phyloP scores from a whole-genome alignment of 2,113 vertebrate species.

The Columbina picui region DNA sequence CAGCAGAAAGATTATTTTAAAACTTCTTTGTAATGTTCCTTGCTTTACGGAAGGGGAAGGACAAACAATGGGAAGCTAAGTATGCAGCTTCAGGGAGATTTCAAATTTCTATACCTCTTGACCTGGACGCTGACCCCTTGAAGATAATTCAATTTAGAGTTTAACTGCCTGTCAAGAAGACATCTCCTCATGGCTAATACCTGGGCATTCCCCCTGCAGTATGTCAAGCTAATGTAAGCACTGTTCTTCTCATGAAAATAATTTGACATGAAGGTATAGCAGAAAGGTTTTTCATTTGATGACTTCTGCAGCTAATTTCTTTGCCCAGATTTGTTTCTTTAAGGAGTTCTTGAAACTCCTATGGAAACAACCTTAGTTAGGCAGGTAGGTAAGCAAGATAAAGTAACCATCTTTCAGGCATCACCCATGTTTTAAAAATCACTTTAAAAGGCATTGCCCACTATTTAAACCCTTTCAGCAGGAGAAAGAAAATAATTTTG shows the following conservation, averaged over 20 bases:
- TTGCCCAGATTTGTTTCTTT: neutral
- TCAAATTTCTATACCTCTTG: neutral
- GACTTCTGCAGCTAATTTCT: neutral
- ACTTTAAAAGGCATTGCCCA: neutral
- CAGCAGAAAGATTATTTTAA: neutral
- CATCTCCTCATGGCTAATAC: neutral
- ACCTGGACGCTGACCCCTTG: neutral
- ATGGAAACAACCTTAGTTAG: neutral
- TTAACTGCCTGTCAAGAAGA: neutral
- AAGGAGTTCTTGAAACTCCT: neutral
- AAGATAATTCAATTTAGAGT: slow-evolving; percentile 11
- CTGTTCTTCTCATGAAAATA: neutral
- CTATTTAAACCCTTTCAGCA: neutral
- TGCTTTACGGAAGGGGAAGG: neutral
- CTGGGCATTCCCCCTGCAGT: neutral
- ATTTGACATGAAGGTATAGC: neutral
- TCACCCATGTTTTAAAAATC: neutral
- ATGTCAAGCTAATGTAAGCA: neutral
- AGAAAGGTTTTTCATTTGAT: neutral
- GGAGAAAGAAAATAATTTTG: slow-evolving; percentile 27
- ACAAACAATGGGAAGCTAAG: neutral
- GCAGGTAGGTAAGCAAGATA: neutral
- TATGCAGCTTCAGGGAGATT: neutral
- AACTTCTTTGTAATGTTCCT: neutral
- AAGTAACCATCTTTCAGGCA: neutral